Evolutionary conservation across 2,888 invertebrate species (phyloP), one percentile per base, ranked within the genome.

Genomic region (Invenusta paracnida): DNA sequence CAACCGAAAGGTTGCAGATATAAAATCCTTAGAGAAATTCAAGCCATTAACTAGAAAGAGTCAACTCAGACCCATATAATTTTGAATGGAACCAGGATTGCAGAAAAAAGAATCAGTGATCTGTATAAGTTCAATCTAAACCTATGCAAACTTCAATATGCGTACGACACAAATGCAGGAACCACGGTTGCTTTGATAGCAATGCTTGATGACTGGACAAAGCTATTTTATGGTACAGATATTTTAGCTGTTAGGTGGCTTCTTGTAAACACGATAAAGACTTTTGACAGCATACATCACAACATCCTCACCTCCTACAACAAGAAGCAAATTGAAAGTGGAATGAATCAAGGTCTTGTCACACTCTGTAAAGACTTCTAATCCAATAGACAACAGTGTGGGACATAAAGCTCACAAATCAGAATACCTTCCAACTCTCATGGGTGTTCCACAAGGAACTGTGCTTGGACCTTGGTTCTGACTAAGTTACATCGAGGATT

Each of bases 161-260:
- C 73, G 23, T 73, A 73, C 73, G 73, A 13, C 73, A 23, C 73
- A 73, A 73, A 73, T 73, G 73, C 73, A 73, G 73, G 73, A 23
- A 73, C 48, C 48, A 48, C 48, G 17, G 48, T 48, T 48, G 48
- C 48, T 48, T 17, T 48, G 48, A 48, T 48, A 48, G 48, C 48
- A 11, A 48, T 48, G 48, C 17, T 48, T 48, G 48, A 48, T 48
- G 48, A 48, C 48, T 48, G 48, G 48, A 48, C 48, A 48, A 48
- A 48, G 48, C 17, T 48, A 48, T 17, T 48, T 17, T 5, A 48
- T 48, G 17, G 5, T 11, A 48, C 48, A 17, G 48, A 48, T 17
- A 48, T 17, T 48, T 17, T 48, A 48, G 48, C 48, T 48, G 48
- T 48, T 17, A 48, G 48, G 48, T 17, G 5, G 17, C 48, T 48